Base-by-base conservation (phyloP, 1,140 invertebrate genomes). In the Euura saliciscinereae region DNA sequence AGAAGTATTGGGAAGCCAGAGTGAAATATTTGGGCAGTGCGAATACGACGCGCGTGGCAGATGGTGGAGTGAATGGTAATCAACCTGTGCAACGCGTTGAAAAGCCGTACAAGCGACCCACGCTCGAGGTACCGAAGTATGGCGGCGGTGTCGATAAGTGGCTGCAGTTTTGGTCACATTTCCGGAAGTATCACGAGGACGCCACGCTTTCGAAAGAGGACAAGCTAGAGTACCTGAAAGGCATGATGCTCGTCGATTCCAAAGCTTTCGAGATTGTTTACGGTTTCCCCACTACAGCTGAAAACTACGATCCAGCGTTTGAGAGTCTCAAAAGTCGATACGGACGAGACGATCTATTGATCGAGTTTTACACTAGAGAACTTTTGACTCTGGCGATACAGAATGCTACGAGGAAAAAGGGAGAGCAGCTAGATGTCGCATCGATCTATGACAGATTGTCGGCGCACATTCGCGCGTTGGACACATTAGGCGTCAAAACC, bases 121-220 rank as follows among this genome's bases (percentile, higher is more conserved):
- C 77, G 69, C 73, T 84, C n/a, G 78, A 85, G 69, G 59, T 84
- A 3, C 69, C 64, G 51, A 83, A 81, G 44, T 86, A 84, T 70
- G 70, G 74, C n/a, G 83, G 84, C 5, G 70, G 83, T 11, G 64
- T 84, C 2, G 78, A 75, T 71, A 79, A 85, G 2, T 86, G 85
- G 84, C 66, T 87, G 8, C 64, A 70, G 3, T 87, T 85, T 74
- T 86, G 83, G 83, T 74, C 76, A n/a, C 78, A 78, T 71, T 86
- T 85, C 69, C 76, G 78, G 46, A 79, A 80, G 44, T 81, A 86
- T n/a, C 77, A 87, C 72, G 79, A 81, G 51, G 82, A 85, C 71
- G n/a, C 44, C n/a, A 69, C 70, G 3, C 45, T 86, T 0, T 51
- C 73, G 11, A 73, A 71, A 7, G 72, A 75, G 6, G 77, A 84